Percentiles rank a stretch among this genome's conserved stretches.
These are phyloP conservation scores for Cerceris ruficornis DNA, from an alignment of 2,888 invertebrate species.

Conservation along the genomic window DNA sequence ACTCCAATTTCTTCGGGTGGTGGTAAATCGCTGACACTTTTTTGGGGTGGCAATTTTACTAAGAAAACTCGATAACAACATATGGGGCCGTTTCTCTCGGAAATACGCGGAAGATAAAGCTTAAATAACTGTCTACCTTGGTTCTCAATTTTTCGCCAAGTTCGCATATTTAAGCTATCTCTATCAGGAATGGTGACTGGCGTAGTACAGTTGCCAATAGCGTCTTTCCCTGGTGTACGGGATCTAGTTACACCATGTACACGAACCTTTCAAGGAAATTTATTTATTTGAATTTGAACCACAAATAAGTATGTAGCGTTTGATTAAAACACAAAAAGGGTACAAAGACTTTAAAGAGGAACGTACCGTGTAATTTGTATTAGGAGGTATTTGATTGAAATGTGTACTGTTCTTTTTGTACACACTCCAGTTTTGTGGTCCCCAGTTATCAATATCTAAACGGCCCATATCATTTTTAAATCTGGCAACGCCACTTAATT, in stretches of 20 bases:
- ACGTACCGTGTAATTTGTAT: conserved; percentile 91
- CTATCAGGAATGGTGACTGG: conserved; percentile 88
- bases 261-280: conserved; percentile 68
- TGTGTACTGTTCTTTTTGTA: conserved; percentile 81
- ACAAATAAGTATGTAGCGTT: too few relatives aligned
- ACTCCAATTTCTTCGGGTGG: conserved; percentile 87
- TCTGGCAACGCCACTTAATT: conserved; percentile 82
- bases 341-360: neutral
- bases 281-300: conserved; percentile 1
- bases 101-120: conserved; percentile 88
- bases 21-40: conserved; percentile 86
- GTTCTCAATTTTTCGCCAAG: conserved; percentile 86
- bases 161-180: conserved; percentile 84
- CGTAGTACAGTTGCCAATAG: conserved; percentile 86
- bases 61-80: conserved; percentile 93
- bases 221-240: conserved; percentile 88
- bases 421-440: conserved; percentile 85
- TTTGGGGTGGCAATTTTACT: conserved; percentile 86
- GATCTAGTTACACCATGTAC: conserved; percentile 91
- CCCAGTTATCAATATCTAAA: conserved; percentile 83
- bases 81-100: conserved; percentile 93
- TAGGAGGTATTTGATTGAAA: conserved; percentile 89
- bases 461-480: conserved; percentile 83
- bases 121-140: conserved; percentile 89
- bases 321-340: too few relatives aligned